Percentiles rank a stretch among this genome's conserved stretches.
Evolutionary conservation across 2,797 vertebrate genomes (phyloP).

Genomic region (Oryzias dopingdopingensis): DNA sequence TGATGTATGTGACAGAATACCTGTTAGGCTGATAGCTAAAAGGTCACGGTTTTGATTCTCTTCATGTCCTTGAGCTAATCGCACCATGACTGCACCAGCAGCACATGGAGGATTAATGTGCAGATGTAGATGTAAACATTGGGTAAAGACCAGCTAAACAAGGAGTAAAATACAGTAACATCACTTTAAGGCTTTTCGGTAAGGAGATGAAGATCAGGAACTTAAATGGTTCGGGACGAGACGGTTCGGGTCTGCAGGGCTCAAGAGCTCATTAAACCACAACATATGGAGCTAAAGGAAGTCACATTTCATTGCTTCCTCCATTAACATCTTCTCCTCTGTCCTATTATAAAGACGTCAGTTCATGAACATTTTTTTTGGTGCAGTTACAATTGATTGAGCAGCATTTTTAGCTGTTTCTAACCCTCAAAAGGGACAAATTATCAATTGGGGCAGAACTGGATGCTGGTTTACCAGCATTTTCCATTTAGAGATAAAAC

Average conservation of each 20-base stretch:
- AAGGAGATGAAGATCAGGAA: slow-evolving; percentile 5
- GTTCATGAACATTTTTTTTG: neutral
- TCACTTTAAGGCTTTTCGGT: neutral
- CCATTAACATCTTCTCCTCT: neutral
- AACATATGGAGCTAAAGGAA: neutral
- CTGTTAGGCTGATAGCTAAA: slow-evolving; percentile 29
- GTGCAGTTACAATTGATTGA: neutral
- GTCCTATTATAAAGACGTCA: neutral
- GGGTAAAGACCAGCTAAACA: slow-evolving; percentile 9
- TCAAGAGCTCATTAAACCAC: neutral
- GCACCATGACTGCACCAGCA: neutral
- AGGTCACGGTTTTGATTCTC: slow-evolving; percentile 35
- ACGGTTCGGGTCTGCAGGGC: neutral
- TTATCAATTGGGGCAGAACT: neutral
- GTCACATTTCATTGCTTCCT: neutral
- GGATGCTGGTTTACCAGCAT: no score
- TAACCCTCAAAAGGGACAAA: neutral
- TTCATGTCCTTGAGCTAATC: slow-evolving; percentile 30
- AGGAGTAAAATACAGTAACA: slow-evolving; percentile 1
- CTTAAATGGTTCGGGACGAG: slow-evolving; percentile 1
- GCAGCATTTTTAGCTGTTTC: neutral
- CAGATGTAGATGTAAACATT: slow-evolving; percentile 5
- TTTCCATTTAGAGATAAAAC: no score
- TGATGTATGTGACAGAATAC: slow-evolving; percentile 18
- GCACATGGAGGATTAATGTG: slow-evolving; percentile 21